These are phyloP conservation scores for Triplophysa bombifrons DNA, from an alignment of 2,797 vertebrate species.

Conservation along the genomic window DNA sequence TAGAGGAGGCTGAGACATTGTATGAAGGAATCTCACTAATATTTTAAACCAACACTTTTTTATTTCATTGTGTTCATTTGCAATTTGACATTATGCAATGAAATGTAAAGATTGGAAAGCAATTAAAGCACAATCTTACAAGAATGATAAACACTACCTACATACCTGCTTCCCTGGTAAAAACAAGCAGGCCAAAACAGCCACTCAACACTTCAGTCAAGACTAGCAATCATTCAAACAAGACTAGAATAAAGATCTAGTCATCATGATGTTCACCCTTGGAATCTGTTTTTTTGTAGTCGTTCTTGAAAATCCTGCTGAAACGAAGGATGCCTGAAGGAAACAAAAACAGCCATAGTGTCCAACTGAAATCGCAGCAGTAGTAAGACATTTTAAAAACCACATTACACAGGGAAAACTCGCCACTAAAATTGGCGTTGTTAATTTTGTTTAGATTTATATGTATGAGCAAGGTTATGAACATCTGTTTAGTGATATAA, in stretches of 20 bases:
- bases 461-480: background rate
- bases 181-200: background rate
- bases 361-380: background rate
- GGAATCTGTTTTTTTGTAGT: constrained; percentile 1
- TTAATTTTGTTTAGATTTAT: too few species aligned
- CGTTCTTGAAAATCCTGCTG: background rate
- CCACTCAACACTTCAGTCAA: background rate
- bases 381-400: background rate
- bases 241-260: background rate
- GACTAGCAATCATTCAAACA: background rate
- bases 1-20: too few species aligned
- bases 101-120: background rate
- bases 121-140: background rate
- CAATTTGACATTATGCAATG: background rate
- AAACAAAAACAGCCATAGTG: background rate
- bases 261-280: background rate
- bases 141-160: background rate
- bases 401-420: too few species aligned
- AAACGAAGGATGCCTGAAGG: background rate
- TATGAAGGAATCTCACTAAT: too few species aligned
- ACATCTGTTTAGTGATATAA: background rate
- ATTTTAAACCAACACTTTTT: too few species aligned
- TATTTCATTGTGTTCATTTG: too few species aligned
- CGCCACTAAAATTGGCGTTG: background rate
- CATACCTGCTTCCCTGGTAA: background rate